phyloP scores from a whole-genome alignment of 2,797 vertebrate species.

The Glossophaga mutica region DNA sequence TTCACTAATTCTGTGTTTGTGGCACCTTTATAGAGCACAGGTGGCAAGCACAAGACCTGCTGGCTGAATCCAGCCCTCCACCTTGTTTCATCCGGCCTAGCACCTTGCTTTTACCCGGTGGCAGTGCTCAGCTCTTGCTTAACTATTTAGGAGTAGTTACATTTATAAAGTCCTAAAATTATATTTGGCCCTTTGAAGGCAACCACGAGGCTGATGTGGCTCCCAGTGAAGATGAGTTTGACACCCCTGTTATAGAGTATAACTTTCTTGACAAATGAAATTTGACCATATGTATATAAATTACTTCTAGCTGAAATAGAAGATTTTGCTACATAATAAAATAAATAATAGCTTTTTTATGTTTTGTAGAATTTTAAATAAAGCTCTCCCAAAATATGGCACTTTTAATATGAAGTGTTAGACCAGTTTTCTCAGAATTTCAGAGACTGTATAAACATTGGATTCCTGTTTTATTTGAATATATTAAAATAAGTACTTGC shows the following conservation, averaged over 20 bases:
- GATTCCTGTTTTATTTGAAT: neutral
- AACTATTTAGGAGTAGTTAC: no score
- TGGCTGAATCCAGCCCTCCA: no score
- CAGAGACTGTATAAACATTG: neutral
- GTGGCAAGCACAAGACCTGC: no score
- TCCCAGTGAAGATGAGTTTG: no score
- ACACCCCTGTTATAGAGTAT: neutral
- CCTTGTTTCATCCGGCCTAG: no score
- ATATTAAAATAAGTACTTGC: neutral
- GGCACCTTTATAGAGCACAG: neutral
- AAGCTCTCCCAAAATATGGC: neutral
- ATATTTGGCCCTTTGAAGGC: no score
- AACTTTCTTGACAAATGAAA: neutral
- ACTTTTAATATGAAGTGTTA: neutral
- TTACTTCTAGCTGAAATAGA: neutral
- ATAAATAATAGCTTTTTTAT: neutral
- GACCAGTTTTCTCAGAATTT: neutral
- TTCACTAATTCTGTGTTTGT: neutral
- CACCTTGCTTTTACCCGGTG: no score
- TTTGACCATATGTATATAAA: neutral
- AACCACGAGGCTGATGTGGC: no score
- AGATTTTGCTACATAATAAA: neutral
- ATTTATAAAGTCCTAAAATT: no score
- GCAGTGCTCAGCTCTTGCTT: no score
- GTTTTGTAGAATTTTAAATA: neutral